Percentiles rank a stretch among this genome's conserved stretches.
Evolutionary conservation across 2,888 invertebrate genomes (phyloP).

Genomic region (Cynaeus angustus): DNA sequence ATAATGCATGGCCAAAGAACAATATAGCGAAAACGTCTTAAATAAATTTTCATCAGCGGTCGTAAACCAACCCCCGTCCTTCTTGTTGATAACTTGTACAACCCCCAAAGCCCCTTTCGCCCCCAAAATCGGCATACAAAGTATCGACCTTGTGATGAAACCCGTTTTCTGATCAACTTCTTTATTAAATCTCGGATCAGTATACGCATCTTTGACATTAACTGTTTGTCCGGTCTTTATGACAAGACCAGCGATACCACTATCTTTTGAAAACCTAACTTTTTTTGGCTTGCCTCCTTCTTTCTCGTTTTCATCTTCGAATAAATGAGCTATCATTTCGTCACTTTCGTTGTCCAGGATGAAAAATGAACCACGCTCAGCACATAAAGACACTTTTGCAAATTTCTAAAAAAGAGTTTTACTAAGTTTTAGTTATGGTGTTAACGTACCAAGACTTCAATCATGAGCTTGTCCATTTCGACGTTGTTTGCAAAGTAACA

Average conservation of each 20-base stretch:
- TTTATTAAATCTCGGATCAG: conserved; percentile 73
- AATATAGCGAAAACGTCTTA: conserved; percentile 74
- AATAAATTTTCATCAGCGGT: conserved; percentile 74
- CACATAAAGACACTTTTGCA: conserved; percentile 75
- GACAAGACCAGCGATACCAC: conserved; percentile 74
- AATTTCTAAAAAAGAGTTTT: conserved; percentile 71
- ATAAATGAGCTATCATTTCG: conserved; percentile 74
- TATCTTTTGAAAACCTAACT: conserved; percentile 72
- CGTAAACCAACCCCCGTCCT: conserved; percentile 70
- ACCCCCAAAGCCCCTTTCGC: conserved; percentile 71
- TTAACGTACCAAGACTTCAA: conserved; percentile 74
- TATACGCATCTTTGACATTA: conserved; percentile 75
- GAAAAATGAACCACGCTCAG: conserved; percentile 76
- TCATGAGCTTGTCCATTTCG: conserved; percentile 75
- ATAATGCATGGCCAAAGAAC: conserved; percentile 75
- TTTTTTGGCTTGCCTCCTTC: conserved; percentile 73
- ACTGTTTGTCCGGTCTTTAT: conserved; percentile 72
- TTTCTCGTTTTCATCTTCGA: conserved; percentile 74
- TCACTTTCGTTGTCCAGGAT: conserved; percentile 73
- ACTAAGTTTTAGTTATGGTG: background rate
- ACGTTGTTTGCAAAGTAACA: conserved; percentile 75
- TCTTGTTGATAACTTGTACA: conserved; percentile 75
- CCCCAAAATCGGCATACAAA: conserved; percentile 75
- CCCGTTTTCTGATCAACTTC: conserved; percentile 75
- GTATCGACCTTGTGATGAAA: conserved; percentile 74